Evolutionary conservation across 2,888 invertebrate species (phyloP).

Genomic region (Drosophila fulvimacula): DNA sequence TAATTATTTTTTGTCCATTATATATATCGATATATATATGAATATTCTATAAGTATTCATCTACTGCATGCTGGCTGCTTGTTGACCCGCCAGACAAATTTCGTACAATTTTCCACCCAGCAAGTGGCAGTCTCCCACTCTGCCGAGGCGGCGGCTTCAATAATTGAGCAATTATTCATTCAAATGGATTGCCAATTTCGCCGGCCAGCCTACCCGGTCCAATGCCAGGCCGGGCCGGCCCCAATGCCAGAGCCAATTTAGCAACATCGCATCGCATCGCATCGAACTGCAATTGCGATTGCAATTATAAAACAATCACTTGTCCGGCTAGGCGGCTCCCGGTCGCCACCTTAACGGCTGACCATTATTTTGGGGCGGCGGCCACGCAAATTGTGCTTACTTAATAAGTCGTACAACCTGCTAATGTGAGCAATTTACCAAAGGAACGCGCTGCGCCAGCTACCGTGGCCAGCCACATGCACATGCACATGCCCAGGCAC

Average conservation of each 20-base stretch:
- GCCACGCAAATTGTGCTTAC: conserved; percentile 84
- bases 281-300: conserved; percentile 81
- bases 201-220: conserved; percentile 65
- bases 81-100: conserved; percentile 64
- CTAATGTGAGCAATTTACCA: conserved; percentile 84
- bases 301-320: conserved; percentile 84
- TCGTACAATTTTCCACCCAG: conserved; percentile 63
- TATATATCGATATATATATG: not conserved
- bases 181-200: conserved; percentile 84
- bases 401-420: conserved; percentile 84
- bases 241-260: conserved; percentile 66
- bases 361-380: conserved; percentile 81
- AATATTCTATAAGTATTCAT: not conserved
- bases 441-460: conserved; percentile 71
- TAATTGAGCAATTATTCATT: conserved; percentile 84
- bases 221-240: conserved; percentile 9
- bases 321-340: conserved; percentile 75
- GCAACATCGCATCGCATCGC: conserved; percentile 49
- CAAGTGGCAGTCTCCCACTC: conserved; percentile 45
- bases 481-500: conserved; percentile 18
- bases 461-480: conserved; percentile 43
- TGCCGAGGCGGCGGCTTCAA: conserved; percentile 64
- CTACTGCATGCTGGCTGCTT: not conserved
- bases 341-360: conserved; percentile 76
- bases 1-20: not conserved